Conservation (phyloP, 2,113 vertebrate species). For the Poecilia latipinna region DNA sequence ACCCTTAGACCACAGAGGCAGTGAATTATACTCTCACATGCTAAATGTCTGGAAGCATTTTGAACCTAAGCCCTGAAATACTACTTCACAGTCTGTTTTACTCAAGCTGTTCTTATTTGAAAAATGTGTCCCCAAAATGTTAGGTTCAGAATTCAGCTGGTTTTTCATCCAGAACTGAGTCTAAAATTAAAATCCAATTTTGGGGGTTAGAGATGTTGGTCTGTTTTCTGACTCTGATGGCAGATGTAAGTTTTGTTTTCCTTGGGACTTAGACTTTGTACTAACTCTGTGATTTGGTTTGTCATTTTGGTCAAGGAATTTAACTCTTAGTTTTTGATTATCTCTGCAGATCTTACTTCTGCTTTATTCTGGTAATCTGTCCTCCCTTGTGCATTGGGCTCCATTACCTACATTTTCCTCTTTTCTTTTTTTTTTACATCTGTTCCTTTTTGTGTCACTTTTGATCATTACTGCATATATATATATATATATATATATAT, state of each 20-base stretch:
- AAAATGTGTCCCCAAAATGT: neutral
- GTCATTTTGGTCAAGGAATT: too few relatives aligned
- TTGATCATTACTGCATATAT: neutral
- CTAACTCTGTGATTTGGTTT: too few relatives aligned
- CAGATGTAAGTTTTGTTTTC: too few relatives aligned
- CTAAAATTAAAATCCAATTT: neutral
- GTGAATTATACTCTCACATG: constrained; percentile 7
- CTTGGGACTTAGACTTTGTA: too few relatives aligned
- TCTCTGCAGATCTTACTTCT: neutral
- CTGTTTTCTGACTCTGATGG: too few relatives aligned
- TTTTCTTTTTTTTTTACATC: neutral
- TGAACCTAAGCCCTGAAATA: constrained; percentile 11
- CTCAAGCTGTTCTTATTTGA: neutral
- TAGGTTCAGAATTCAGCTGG: neutral
- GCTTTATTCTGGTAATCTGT: too few relatives aligned
- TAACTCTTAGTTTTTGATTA: neutral
- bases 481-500: too few relatives aligned
- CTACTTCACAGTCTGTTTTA: constrained; percentile 17
- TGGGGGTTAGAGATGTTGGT: too few relatives aligned
- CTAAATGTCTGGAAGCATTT: constrained; percentile 42
- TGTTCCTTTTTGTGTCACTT: neutral
- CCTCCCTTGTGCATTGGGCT: too few relatives aligned
- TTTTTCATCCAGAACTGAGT: neutral
- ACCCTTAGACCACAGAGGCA: constrained; percentile 34
- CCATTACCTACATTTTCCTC: neutral